Evolutionary conservation across 2,888 invertebrate species (phyloP).

Genomic region (Marasmarcha lunaedactyla): DNA sequence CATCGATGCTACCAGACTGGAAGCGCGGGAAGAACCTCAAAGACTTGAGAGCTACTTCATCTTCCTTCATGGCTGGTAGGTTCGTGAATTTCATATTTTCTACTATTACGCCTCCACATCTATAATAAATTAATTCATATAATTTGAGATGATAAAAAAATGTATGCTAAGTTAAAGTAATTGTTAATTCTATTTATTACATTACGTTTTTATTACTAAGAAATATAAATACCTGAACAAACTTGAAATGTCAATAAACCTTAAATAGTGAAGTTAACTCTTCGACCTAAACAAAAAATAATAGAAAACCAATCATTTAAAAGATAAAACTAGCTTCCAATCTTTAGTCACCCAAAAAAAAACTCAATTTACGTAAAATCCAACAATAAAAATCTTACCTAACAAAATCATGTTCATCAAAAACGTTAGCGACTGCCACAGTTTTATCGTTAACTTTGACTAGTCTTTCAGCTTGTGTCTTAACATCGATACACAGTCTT

Average conservation of each 20-base stretch:
- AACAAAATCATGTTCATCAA: constrained; percentile 17
- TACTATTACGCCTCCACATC: constrained; percentile 34
- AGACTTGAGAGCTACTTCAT: constrained; percentile 16
- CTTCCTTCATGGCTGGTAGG: constrained; percentile 14
- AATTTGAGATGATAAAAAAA: not conserved
- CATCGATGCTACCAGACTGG: constrained; percentile 17
- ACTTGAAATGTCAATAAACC: no score
- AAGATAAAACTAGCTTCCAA: no score
- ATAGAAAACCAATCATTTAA: no score
- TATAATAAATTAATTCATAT: constrained; percentile 15
- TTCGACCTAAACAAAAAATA: no score
- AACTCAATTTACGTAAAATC: no score
- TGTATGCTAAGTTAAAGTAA: not conserved
- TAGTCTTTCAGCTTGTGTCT: constrained; percentile 17
- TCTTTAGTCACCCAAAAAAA: no score
- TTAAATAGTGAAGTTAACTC: no score
- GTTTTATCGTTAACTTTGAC: constrained; percentile 9
- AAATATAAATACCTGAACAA: no score
- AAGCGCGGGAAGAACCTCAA: constrained; percentile 26
- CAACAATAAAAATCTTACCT: no score
- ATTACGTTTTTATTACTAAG: no score
- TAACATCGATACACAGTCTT: constrained; percentile 25
- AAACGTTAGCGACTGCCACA: constrained; percentile 18
- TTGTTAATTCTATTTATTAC: no score
- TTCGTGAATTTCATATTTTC: constrained; percentile 24